Percentiles rank a stretch among this genome's conserved stretches.
These are phyloP conservation scores for Dolichotis patagonum DNA, from an alignment of 2,113 vertebrate species.

Conservation along the genomic window DNA sequence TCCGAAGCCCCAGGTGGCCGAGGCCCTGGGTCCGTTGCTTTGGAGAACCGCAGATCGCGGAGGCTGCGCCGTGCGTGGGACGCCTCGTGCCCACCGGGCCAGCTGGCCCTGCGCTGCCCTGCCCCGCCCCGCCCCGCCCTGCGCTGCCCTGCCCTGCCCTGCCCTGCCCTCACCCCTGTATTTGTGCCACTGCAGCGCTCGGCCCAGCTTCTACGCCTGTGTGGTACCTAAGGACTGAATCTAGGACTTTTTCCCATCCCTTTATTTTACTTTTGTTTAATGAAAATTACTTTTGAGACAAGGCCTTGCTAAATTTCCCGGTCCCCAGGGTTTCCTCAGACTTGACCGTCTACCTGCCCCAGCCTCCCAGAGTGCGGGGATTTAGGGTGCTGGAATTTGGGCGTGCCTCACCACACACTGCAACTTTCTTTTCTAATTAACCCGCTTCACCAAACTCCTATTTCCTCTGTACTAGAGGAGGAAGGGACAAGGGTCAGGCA, in stretches of 20 bases:
- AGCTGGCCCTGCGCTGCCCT: not conserved
- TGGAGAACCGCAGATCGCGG: not conserved
- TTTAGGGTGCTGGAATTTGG: not conserved
- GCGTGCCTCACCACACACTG: not conserved
- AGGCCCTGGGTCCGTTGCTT: slow-evolving; percentile 42
- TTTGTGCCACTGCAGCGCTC: not conserved
- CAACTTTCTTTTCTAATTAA: not conserved
- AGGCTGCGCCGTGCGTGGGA: not conserved
- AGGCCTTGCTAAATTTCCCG: not conserved
- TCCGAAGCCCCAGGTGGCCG: accelerated
- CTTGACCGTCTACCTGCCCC: not conserved
- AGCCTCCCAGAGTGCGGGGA: no score
- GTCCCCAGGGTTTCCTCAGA: not conserved
- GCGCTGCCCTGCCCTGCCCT: no score
- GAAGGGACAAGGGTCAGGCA: not conserved
- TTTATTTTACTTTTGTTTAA: not conserved
- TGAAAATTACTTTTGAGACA: not conserved
- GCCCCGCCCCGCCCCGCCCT: no score
- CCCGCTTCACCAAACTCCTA: no score
- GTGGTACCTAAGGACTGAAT: not conserved
- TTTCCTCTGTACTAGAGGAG: not conserved
- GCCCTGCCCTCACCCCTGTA: accelerated
- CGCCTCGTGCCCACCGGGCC: not conserved
- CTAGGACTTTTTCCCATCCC: not conserved
- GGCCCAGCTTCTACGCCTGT: not conserved